Percentiles rank a stretch among this genome's conserved stretches.
Conservation (phyloP, 1,140 invertebrate genomes). For the Drosophila santomea region DNA sequence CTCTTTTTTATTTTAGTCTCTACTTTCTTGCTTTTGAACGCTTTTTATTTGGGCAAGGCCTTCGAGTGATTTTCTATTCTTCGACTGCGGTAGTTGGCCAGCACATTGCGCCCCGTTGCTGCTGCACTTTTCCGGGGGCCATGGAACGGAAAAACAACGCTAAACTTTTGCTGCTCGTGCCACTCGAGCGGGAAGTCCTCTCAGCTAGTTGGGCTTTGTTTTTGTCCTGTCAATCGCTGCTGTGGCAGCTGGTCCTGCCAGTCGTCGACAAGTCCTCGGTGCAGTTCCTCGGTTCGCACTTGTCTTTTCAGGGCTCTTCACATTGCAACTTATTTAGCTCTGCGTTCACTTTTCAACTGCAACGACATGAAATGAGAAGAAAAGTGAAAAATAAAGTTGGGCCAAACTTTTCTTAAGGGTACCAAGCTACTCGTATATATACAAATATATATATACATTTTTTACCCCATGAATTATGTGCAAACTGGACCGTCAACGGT, state of each 20-base stretch:
- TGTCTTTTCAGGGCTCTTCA: conserved; percentile 74
- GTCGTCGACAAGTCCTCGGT: conserved; percentile 46
- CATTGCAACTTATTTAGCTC: conserved; percentile 81
- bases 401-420: conserved; percentile 11
- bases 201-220: conserved; percentile 50
- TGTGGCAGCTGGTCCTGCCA: conserved; percentile 48
- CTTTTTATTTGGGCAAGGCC: conserved; percentile 17
- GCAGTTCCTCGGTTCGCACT: conserved; percentile 44
- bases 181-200: conserved; percentile 51
- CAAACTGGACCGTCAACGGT: conserved; percentile 68
- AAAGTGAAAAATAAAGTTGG: conserved; percentile 62
- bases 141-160: conserved; percentile 28
- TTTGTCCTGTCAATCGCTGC: conserved; percentile 76
- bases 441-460: conserved; percentile 2
- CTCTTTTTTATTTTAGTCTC: conserved; percentile 3
- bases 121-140: conserved; percentile 19
- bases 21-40: neutral
- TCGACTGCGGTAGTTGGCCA: conserved; percentile 58
- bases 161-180: conserved; percentile 50
- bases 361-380: conserved; percentile 44
- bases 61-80: conserved; percentile 47
- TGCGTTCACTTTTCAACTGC: conserved; percentile 60
- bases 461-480: conserved; percentile 66
- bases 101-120: conserved; percentile 60
- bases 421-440: conserved; percentile 1